Evolutionary conservation across 2,797 vertebrate genomes (phyloP), one percentile per base, ranked within the genome.

Genomic region (Neomorphus geoffroyi): DNA sequence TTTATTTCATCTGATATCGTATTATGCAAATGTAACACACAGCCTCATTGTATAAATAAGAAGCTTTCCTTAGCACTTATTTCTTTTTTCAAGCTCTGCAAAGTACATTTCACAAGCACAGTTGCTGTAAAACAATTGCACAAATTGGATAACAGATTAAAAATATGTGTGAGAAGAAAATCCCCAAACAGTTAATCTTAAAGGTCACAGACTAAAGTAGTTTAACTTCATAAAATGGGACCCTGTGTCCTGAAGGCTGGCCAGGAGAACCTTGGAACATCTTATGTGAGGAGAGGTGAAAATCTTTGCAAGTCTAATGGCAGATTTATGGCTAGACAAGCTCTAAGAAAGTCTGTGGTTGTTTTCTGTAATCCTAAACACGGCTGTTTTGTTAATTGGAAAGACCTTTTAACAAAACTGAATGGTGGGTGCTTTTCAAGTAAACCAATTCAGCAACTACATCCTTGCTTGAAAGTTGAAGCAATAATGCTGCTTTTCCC

Each of bases 1-100:
- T 96, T 97, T 97, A 93, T 93, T 97, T 96, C 92, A 91, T 96
- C 91, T 86, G 96, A 92, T 95, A 86, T 61, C 67, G 78, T 93
- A 94, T 96, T 97, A 96, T 91, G 91, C 92, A 95, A 96, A 95
- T 96, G 93, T 75, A 94, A 84, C 88, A 69, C 87, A 87, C 80
- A 93, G 69, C 69, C 61, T 90, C 27, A 12, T 92, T 94, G 93
- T 96, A 96, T 96, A 96, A 95, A 96, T 94, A 92, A 97, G 86
- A 74, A 93, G 70, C 56, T 73, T 96, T 96, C 89, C 90, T 94
- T 81, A 83, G 66, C 75, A 88, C 60, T 86, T 82, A 16, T 6
- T 84, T 91, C 69, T 93, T 95, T 96, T 96, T 88, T 81, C 85
- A 70, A 64, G 75, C 74, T 88, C 90, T 88, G 48, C 66, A 90